Conservation (phyloP, 2,113 vertebrate genomes). For the Ondatra zibethicus region DNA sequence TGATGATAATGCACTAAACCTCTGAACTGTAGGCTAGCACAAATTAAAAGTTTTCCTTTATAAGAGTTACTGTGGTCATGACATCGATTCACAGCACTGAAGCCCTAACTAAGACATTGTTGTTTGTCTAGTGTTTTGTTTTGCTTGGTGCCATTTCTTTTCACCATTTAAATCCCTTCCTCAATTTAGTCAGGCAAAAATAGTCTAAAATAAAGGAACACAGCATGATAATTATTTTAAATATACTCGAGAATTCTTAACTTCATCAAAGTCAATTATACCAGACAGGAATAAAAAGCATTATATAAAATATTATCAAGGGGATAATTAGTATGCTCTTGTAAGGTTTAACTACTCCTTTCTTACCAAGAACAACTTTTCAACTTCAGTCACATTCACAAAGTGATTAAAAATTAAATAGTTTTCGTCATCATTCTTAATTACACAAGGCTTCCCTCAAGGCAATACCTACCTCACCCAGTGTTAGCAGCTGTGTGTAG, state of each 20-base stretch:
- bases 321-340: background rate
- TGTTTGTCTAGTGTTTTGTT: background rate
- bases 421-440: background rate
- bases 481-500: background rate
- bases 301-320: background rate
- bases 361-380: constrained; percentile 11
- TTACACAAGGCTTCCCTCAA: constrained; percentile 35
- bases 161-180: background rate
- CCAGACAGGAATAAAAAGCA: background rate
- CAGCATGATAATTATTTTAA: background rate
- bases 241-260: constrained; percentile 50
- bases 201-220: constrained; percentile 8
- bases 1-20: background rate
- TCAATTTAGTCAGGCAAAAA: constrained; percentile 19
- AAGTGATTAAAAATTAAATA: constrained; percentile 51
- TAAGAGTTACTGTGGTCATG: background rate
- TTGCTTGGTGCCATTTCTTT: background rate
- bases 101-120: background rate
- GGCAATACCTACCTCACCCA: background rate
- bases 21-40: background rate
- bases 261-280: constrained; percentile 42
- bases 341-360: background rate
- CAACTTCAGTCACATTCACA: background rate
- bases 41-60: background rate
- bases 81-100: background rate